Conservation (phyloP, 2,113 vertebrate genomes). For the Forbesichthys agassizii region DNA sequence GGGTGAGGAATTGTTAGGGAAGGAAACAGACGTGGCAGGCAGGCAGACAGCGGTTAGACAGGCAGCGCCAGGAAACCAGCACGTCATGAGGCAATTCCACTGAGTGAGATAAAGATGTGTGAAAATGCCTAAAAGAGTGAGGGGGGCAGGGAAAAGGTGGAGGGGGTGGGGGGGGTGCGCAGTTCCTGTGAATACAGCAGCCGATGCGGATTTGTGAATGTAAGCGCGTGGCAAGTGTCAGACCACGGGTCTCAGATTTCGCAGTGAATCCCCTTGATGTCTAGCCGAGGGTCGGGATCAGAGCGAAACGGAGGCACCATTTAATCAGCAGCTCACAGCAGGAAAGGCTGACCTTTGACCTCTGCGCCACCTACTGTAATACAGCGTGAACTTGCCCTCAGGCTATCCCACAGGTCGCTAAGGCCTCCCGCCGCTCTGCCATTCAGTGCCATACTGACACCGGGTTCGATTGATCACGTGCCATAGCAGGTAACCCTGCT, state of each 20-base stretch:
- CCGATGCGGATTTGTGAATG: background rate
- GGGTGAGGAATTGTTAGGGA: conserved; percentile 52
- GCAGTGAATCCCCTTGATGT: conserved; percentile 38
- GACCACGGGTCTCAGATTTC: conserved; percentile 22
- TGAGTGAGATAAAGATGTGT: too few relatives aligned
- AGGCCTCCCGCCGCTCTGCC: background rate
- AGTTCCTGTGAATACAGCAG: too few relatives aligned
- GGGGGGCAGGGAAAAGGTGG: too few relatives aligned
- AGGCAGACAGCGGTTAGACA: conserved; percentile 3
- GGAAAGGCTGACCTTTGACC: conserved; percentile 49
- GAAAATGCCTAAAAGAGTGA: too few relatives aligned
- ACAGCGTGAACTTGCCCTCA: conserved; percentile 38
- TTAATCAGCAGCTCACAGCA: conserved; percentile 49
- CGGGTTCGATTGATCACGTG: background rate
- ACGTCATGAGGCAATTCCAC: too few relatives aligned
- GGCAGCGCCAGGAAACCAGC: too few relatives aligned
- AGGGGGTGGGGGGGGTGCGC: too few relatives aligned
- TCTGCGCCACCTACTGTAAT: background rate
- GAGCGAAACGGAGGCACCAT: conserved; percentile 54
- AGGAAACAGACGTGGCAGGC: conserved; percentile 6
- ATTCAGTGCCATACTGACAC: conserved; percentile 1
- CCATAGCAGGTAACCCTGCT: too few relatives aligned
- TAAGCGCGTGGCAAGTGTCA: background rate
- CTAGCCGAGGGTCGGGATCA: conserved; percentile 57
- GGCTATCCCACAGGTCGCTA: conserved; percentile 23